A percentile compares a stretch with the other conserved stretches of the same genome.
These are phyloP conservation scores for Marcusenius ussheri DNA, from an alignment of 2,113 vertebrate genomes.

Conservation along the genomic window DNA sequence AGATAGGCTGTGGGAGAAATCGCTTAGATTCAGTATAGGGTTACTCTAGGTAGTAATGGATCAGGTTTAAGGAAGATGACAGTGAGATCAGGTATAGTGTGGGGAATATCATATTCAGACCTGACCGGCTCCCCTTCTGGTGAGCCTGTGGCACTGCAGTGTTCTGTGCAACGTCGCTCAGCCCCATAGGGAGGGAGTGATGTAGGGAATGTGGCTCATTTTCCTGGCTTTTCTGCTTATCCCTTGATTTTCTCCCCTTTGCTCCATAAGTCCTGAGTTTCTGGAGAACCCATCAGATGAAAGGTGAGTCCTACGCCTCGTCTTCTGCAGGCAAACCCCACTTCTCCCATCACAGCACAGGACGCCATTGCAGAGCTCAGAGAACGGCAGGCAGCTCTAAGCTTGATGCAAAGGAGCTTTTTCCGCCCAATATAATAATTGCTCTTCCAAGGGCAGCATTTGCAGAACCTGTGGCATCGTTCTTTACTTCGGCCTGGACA, in stretches of 20 bases:
- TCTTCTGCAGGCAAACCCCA: conserved; percentile 26
- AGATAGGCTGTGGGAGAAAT: not conserved
- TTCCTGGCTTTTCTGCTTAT: conserved; percentile 61
- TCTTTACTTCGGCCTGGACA: not conserved
- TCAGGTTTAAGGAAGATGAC: not conserved
- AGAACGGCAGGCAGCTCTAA: not conserved
- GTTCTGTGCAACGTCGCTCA: not conserved
- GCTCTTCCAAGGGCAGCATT: not conserved
- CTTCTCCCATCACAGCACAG: conserved; percentile 18
- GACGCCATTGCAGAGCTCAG: not conserved
- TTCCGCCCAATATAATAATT: not conserved
- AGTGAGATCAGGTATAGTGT: not conserved
- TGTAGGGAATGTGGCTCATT: not conserved
- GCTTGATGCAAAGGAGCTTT: not conserved
- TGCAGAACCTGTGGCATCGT: not conserved
- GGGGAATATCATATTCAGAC: not conserved
- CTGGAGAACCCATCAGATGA: conserved; percentile 70
- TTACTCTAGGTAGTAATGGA: not conserved
- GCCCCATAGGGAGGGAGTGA: not conserved
- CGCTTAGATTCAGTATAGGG: not conserved
- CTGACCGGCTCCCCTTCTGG: not conserved
- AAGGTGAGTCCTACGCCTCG: conserved; percentile 75
- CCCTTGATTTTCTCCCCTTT: conserved; percentile 81
- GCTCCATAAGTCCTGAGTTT: conserved; percentile 77
- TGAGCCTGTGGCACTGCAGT: not conserved